These are phyloP conservation scores for Oncorhynchus gorbuscha DNA, from an alignment of 2,113 vertebrate species.

Conservation along the genomic window DNA sequence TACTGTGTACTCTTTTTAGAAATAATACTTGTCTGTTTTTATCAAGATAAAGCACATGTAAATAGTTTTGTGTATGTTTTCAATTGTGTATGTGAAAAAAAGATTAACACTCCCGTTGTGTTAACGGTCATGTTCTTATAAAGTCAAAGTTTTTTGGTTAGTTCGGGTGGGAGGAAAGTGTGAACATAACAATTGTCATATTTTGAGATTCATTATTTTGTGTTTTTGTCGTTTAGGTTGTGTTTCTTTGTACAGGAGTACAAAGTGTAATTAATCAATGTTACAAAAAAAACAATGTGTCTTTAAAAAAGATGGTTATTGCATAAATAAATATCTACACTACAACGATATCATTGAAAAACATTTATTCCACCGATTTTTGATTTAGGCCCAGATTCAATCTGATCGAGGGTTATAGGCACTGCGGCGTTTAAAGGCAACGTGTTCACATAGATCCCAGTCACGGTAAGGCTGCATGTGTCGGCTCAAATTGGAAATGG, in stretches of 20 bases:
- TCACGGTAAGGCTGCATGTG: too few species aligned
- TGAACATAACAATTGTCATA: conserved; percentile 23
- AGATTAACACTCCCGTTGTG: conserved; percentile 48
- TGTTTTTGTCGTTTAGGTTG: conserved; percentile 29
- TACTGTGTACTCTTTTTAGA: conserved; percentile 16
- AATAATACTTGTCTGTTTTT: conserved; percentile 50
- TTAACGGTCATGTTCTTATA: conserved; percentile 51
- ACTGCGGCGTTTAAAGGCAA: too few species aligned
- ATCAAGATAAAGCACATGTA: conserved; percentile 65
- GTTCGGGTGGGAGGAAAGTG: conserved; percentile 35
- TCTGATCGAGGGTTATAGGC: too few species aligned
- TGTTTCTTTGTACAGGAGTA: too few species aligned
- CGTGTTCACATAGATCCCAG: too few species aligned
- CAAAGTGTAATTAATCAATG: conserved; percentile 52
- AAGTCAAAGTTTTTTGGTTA: conserved; percentile 13
- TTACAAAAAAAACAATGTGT: conserved; percentile 49
- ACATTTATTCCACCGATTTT: too few species aligned
- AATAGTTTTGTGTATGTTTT: conserved; percentile 65
- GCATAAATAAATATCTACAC: too few species aligned
- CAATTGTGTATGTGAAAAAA: conserved; percentile 47
- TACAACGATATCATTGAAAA: too few species aligned
- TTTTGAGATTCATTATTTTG: conserved; percentile 24
- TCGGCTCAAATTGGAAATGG: too few species aligned
- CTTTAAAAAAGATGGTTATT: conserved; percentile 26
- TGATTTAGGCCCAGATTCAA: too few species aligned